A percentile compares a stretch with the other conserved stretches of the same genome.
Evolutionary conservation across 2,888 invertebrate genomes (phyloP).

Genomic region (Xanthorhoe spadicearia): DNA sequence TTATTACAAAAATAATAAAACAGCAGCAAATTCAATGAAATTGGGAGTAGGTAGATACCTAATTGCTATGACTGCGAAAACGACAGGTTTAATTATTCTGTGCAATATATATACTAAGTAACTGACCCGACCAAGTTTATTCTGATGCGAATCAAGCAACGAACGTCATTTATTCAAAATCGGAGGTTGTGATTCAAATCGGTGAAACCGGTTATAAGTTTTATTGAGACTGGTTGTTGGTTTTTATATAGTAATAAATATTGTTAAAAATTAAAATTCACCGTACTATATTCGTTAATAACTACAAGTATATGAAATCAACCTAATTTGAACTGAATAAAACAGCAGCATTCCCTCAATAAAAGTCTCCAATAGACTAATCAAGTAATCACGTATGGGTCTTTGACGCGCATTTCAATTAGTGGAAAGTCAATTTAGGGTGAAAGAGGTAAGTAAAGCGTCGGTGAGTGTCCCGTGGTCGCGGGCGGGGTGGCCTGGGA

Average conservation of each 20-base stretch:
- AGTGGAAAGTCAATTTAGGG: constrained; percentile 75
- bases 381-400: constrained; percentile 47
- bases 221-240: no score
- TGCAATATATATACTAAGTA: no score
- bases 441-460: constrained; percentile 77
- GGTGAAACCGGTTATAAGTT: no score
- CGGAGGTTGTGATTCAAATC: no score
- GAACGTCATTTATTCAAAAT: no score
- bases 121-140: no score
- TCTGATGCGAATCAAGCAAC: no score
- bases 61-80: neutral
- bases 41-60: neutral
- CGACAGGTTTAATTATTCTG: neutral
- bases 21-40: neutral
- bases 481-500: constrained; percentile 55
- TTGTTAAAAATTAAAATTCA: no score
- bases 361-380: constrained; percentile 53
- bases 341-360: constrained; percentile 26
- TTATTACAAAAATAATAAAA: neutral
- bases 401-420: constrained; percentile 72
- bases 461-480: constrained; percentile 48
- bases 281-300: no score
- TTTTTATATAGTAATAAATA: no score
- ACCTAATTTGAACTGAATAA: constrained; percentile 3
- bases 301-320: no score